A percentile compares a stretch with the other conserved stretches of the same genome.
phyloP scores from a whole-genome alignment of 2,888 invertebrate species.

The Cabera pusaria region DNA sequence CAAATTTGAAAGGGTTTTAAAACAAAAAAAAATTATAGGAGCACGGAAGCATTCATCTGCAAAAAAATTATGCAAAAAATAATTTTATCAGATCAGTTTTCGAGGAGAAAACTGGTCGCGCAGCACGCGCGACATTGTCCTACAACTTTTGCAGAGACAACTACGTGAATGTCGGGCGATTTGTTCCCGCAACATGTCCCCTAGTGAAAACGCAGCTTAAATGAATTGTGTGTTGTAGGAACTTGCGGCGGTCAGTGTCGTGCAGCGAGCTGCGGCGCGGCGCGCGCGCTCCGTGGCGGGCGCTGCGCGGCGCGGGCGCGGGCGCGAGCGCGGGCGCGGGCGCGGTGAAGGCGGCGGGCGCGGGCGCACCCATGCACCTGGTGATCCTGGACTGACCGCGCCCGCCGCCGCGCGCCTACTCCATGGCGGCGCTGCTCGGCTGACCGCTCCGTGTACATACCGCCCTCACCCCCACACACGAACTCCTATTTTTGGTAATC shows the following conservation, averaged over 20 bases:
- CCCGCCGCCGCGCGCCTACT: constrained; percentile 83
- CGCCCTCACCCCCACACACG: constrained; percentile 41
- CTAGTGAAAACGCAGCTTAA: too few relatives aligned
- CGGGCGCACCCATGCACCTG: constrained; percentile 83
- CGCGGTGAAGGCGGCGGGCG: constrained; percentile 44
- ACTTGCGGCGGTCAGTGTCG: constrained; percentile 89
- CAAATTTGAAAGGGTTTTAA: too few relatives aligned
- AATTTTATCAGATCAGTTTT: too few relatives aligned
- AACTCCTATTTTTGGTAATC: constrained; percentile 81
- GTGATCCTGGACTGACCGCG: constrained; percentile 88
- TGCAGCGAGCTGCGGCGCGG: constrained; percentile 90
- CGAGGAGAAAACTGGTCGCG: too few relatives aligned
- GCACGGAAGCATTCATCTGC: too few relatives aligned
- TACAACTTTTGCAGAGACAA: too few relatives aligned
- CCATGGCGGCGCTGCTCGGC: constrained; percentile 87
- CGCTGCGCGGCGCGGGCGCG: constrained; percentile 45
- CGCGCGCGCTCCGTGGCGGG: constrained; percentile 81
- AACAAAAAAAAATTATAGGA: too few relatives aligned
- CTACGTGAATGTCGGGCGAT: too few relatives aligned
- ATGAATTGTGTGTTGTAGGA: constrained; percentile 79
- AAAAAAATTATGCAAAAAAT: too few relatives aligned
- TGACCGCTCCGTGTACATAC: constrained; percentile 67
- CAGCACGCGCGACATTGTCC: neutral
- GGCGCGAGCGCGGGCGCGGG: constrained; percentile 61
- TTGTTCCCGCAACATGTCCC: too few relatives aligned